These are phyloP conservation scores for Pachyuromys duprasi DNA, from an alignment of 2,797 vertebrate genomes.

Conservation along the genomic window DNA sequence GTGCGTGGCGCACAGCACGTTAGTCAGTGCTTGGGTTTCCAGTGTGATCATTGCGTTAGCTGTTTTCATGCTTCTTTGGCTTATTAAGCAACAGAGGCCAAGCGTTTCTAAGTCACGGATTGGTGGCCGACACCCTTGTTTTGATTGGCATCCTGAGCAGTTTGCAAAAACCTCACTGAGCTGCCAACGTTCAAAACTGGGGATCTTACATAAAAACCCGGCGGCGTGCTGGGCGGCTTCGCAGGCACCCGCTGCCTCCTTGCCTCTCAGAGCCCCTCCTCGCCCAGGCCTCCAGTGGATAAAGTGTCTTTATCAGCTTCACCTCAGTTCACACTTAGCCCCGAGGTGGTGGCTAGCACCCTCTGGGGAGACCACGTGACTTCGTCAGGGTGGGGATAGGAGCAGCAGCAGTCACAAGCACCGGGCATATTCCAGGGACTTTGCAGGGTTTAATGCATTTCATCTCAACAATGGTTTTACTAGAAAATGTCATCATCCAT, in stretches of 20 bases:
- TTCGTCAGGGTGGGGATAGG: not conserved
- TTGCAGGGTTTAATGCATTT: not conserved
- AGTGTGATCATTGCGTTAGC: slow-evolving; percentile 43
- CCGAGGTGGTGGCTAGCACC: not conserved
- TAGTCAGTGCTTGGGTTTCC: slow-evolving; percentile 23
- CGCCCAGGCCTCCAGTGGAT: not conserved
- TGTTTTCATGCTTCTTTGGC: slow-evolving; percentile 27
- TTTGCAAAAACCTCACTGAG: slow-evolving; percentile 53
- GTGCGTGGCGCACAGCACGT: not conserved
- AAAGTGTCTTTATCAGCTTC: not conserved
- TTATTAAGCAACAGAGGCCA: slow-evolving; percentile 63
- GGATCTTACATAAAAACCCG: slow-evolving; percentile 69
- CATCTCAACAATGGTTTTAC: not conserved
- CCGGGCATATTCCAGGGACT: not conserved
- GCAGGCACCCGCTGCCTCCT: not conserved
- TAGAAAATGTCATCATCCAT: not conserved
- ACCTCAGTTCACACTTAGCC: not conserved
- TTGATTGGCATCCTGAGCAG: slow-evolving; percentile 65
- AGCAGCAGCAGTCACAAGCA: not conserved
- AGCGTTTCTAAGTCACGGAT: slow-evolving; percentile 60
- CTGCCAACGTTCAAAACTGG: slow-evolving; percentile 60
- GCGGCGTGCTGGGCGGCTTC: slow-evolving; percentile 51
- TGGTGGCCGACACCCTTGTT: slow-evolving; percentile 58
- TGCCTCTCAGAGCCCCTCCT: not conserved
- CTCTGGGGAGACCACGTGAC: not conserved